Percentiles rank a stretch among this genome's conserved stretches.
Evolutionary conservation across 2,888 invertebrate genomes (phyloP).

Genomic region (Ormyrus nitidulus): DNA sequence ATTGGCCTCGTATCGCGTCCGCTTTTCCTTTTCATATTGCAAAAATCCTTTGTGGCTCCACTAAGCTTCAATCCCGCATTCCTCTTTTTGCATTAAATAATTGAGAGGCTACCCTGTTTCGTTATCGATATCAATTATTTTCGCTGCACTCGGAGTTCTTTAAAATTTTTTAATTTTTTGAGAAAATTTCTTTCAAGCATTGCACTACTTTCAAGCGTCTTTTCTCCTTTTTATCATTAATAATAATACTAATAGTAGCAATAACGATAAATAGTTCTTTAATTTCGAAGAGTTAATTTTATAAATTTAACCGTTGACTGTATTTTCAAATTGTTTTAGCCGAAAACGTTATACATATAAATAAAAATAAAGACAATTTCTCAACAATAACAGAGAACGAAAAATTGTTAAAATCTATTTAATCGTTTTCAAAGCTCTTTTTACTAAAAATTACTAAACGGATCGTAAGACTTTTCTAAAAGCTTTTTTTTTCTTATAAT

Average conservation of each 20-base stretch:
- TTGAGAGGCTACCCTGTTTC: slow-evolving; percentile 75
- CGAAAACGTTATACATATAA: slow-evolving; percentile 6
- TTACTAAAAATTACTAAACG: slow-evolving; percentile 24
- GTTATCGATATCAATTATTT: slow-evolving; percentile 70
- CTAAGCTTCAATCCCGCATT: slow-evolving; percentile 51
- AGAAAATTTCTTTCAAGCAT: not conserved
- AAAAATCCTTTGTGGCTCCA: slow-evolving; percentile 6
- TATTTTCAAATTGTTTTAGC: slow-evolving; percentile 9
- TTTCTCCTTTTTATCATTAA: slow-evolving; percentile 26
- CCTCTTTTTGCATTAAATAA: slow-evolving; percentile 66
- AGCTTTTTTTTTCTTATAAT: not conserved
- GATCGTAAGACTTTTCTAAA: slow-evolving; percentile 2
- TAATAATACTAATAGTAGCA: slow-evolving; percentile 18
- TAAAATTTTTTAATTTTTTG: slow-evolving; percentile 37
- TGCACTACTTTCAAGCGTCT: slow-evolving; percentile 27
- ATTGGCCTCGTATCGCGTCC: slow-evolving; percentile 13
- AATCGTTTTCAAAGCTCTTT: slow-evolving; percentile 22
- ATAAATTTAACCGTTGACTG: slow-evolving; percentile 31
- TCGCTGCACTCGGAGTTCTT: slow-evolving; percentile 56
- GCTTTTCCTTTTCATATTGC: slow-evolving; percentile 51
- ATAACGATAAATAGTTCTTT: slow-evolving; percentile 44
- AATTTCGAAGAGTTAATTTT: slow-evolving; percentile 8
- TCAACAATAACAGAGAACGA: slow-evolving; percentile 20
- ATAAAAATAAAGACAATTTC: slow-evolving; percentile 24
- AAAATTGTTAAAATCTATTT: not conserved